phyloP scores from a whole-genome alignment of 2,888 invertebrate species.

The Eulithis prunata region DNA sequence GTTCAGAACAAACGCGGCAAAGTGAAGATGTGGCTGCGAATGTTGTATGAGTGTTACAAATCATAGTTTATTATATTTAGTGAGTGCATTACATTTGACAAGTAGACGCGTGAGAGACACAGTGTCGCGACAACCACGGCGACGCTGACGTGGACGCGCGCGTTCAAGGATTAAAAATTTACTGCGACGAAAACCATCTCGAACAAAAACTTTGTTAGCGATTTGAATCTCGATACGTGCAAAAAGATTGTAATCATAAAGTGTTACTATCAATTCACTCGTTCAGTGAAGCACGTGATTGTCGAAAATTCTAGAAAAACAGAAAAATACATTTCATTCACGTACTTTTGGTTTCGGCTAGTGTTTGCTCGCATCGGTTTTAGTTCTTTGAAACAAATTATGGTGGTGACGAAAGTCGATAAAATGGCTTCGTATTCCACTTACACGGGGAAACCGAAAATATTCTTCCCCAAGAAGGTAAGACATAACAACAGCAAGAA shows the following conservation, averaged over 20 bases:
- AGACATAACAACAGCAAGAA: slow-evolving; percentile 40
- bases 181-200: slow-evolving; percentile 72
- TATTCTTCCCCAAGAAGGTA: slow-evolving; percentile 82
- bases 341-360: slow-evolving; percentile 58
- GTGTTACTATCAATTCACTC: slow-evolving; percentile 62
- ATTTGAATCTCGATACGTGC: slow-evolving; percentile 59
- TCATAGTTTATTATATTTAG: slow-evolving; percentile 57
- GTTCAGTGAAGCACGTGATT: slow-evolving; percentile 65
- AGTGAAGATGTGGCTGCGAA: slow-evolving; percentile 76
- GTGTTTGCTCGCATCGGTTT: slow-evolving; percentile 67
- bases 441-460: slow-evolving; percentile 81
- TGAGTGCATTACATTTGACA: slow-evolving; percentile 53
- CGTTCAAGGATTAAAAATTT: slow-evolving; percentile 74
- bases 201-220: slow-evolving; percentile 71
- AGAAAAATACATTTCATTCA: slow-evolving; percentile 54
- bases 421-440: slow-evolving; percentile 82
- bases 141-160: slow-evolving; percentile 79
- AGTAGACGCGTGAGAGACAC: slow-evolving; percentile 52
- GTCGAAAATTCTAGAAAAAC: slow-evolving; percentile 77
- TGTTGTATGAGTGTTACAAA: slow-evolving; percentile 67
- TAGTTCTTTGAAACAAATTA: slow-evolving; percentile 74
- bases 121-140: slow-evolving; percentile 59
- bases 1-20: slow-evolving; percentile 60
- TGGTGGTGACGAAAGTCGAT: slow-evolving; percentile 81
- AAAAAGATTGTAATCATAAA: slow-evolving; percentile 60